Evolutionary conservation across 1,140 invertebrate species (phyloP), one percentile per base, ranked within the genome.

Genomic region (Apis florea): DNA sequence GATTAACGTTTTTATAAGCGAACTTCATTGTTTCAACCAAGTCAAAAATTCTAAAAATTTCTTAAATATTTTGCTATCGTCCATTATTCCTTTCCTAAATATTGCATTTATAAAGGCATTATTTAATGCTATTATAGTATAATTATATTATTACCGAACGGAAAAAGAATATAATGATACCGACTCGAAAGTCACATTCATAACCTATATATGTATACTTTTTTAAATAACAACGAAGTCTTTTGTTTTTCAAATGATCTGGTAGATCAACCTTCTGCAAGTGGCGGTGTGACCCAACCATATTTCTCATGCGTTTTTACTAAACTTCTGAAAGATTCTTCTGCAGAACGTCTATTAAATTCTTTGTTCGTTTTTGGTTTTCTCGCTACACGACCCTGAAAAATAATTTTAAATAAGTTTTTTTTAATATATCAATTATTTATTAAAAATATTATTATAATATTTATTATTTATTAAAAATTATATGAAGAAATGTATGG

Each of bases 291-390:
- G 15, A 98, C 97, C 97, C 97, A 98, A 54, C 97, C 97, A 89
- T 97, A 97, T 90, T 97, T 98, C 88, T 98, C 97, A 89, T 98
- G 97, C 5, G 97, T 97, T 90, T 97, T 97, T 12, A 98, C 97
- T 70, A 98, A 93, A 73, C 96, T 97, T 79, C 97, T 94, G 91
- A 98, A 98, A 2, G 97, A 97, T 88, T 97, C 97, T 92, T 98
- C 97, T 2, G 97, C 97, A 11, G 96, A 95, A 83, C 96, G 95
- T 83, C 95, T 94, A 90, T 95, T 97, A 92, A 98, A 98, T 83
- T 97, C 96, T 89, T 97, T 97, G 82, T 95, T 95, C 81, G 95
- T 95, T 89, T 97, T 96, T 80, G 95, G 94, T 90, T 97, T 96
- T 67, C 96, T 95, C 70, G 96, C 95, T 58, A 98, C 96, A 21